phyloP scores from a whole-genome alignment of 2,797 vertebrate genomes.

The Cheirogaleus major region DNA sequence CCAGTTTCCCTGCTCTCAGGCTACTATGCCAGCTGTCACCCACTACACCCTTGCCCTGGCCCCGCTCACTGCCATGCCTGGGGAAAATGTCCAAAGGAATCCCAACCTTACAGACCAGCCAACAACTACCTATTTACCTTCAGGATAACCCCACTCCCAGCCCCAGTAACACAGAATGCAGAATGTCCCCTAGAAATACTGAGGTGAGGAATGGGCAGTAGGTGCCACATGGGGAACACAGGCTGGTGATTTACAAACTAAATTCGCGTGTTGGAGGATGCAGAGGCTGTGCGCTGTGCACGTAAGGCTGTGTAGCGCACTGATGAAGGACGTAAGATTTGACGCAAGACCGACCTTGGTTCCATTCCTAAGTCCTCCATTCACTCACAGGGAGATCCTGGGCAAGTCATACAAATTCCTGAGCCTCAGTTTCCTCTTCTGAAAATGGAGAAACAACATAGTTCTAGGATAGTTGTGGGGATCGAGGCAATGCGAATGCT shows the following conservation, averaged over 20 bases:
- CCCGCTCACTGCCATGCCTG: background rate
- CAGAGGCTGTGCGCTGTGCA: fast-evolving
- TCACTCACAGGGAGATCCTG: background rate
- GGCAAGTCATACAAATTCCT: background rate
- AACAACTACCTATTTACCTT: background rate
- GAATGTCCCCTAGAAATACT: background rate
- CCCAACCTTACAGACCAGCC: background rate
- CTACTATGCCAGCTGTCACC: background rate
- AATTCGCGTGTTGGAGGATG: fast-evolving
- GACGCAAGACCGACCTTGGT: background rate
- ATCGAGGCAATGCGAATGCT: too few relatives aligned
- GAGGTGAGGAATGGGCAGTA: background rate
- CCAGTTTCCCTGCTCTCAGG: background rate
- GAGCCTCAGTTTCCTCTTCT: background rate
- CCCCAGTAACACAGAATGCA: too few relatives aligned
- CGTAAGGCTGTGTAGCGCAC: fast-evolving
- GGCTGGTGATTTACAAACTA: background rate
- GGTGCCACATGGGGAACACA: background rate
- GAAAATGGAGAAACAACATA: background rate
- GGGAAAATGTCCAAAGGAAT: background rate
- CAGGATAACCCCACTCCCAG: too few relatives aligned
- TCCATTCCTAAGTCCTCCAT: background rate
- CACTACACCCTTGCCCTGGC: background rate
- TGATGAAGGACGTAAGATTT: fast-evolving
- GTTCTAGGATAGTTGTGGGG: fast-evolving